A percentile compares a stretch with the other conserved stretches of the same genome.
phyloP scores from a whole-genome alignment of 2,888 invertebrate species.

The Chirona hameri region DNA sequence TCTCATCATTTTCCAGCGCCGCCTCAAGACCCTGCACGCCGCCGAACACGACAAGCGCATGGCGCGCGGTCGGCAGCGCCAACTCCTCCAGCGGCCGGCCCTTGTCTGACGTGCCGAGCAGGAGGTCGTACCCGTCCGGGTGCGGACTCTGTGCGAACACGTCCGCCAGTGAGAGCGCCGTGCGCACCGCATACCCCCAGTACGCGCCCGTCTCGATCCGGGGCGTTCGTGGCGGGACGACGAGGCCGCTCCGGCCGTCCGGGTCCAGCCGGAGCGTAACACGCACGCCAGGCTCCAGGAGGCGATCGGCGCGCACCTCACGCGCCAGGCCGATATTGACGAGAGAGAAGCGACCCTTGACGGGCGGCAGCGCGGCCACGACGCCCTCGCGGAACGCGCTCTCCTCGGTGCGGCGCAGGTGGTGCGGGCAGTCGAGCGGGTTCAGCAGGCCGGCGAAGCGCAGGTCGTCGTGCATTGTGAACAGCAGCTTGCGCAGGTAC shows the following conservation, averaged over 20 bases:
- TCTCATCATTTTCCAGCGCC: constrained; percentile 78
- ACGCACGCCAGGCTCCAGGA: constrained; percentile 73
- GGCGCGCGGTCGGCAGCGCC: constrained; percentile 53
- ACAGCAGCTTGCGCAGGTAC: constrained; percentile 88
- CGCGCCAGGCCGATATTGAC: constrained; percentile 80
- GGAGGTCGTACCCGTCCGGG: constrained; percentile 70
- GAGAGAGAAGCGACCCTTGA: constrained; percentile 65
- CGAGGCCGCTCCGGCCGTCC: constrained; percentile 61
- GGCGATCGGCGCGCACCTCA: constrained; percentile 75
- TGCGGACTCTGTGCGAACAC: constrained; percentile 81
- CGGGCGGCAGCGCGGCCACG: constrained; percentile 25
- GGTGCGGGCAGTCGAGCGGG: constrained; percentile 93
- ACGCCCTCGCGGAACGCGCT: constrained; percentile 67
- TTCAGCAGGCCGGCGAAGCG: constrained; percentile 78
- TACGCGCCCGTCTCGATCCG: constrained; percentile 77
- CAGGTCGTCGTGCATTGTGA: constrained; percentile 85
- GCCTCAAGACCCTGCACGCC: constrained; percentile 89
- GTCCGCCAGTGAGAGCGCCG: constrained; percentile 76
- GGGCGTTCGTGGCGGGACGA: constrained; percentile 79
- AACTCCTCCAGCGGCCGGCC: constrained; percentile 68
- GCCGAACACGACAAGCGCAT: constrained; percentile 88
- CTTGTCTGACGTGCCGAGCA: constrained; percentile 91
- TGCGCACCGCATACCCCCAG: constrained; percentile 93
- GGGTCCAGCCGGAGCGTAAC: constrained; percentile 76
- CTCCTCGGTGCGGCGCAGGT: constrained; percentile 75